Percentiles rank a stretch among this genome's conserved stretches.
Conservation (phyloP, 2,797 vertebrate species). For the Discoglossus pictus region DNA sequence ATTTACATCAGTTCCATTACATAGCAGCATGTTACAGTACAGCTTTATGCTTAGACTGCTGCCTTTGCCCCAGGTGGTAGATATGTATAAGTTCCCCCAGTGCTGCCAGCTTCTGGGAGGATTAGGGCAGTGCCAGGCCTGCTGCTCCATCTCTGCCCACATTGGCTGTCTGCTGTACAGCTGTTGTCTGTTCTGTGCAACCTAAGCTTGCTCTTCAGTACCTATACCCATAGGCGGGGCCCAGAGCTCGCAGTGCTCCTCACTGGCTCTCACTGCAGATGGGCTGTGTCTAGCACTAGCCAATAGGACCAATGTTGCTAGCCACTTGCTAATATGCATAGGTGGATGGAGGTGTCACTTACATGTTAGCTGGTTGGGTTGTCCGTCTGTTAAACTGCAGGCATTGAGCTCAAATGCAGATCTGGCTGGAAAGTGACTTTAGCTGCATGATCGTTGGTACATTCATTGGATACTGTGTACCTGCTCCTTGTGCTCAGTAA, state of each 20-base stretch:
- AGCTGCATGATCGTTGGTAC: slow-evolving; percentile 12
- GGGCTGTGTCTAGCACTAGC: neutral
- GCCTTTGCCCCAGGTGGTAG: no score
- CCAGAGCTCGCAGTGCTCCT: neutral
- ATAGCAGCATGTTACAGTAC: no score
- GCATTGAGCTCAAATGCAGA: slow-evolving; percentile 47
- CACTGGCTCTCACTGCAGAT: neutral
- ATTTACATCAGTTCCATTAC: no score
- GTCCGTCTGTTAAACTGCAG: slow-evolving; percentile 33
- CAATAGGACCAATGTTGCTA: slow-evolving; percentile 42
- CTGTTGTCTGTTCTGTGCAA: slow-evolving; percentile 21
- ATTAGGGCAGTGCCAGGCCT: neutral
- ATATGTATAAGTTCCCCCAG: no score
- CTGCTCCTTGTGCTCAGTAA: slow-evolving; percentile 32
- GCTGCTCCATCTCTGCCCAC: neutral
- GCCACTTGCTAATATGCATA: slow-evolving; percentile 31
- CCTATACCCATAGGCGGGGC: neutral
- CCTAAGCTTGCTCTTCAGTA: slow-evolving; percentile 2
- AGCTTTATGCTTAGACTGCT: no score
- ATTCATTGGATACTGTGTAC: slow-evolving; percentile 20
- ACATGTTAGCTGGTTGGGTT: slow-evolving; percentile 23
- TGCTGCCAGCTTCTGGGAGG: no score
- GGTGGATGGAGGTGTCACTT: slow-evolving; percentile 44
- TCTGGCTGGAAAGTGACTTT: slow-evolving; percentile 37
- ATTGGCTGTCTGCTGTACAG: slow-evolving; percentile 18